A percentile compares a stretch with the other conserved stretches of the same genome.
Conservation (phyloP, 2,113 vertebrate genomes). For the Passer domesticus region DNA sequence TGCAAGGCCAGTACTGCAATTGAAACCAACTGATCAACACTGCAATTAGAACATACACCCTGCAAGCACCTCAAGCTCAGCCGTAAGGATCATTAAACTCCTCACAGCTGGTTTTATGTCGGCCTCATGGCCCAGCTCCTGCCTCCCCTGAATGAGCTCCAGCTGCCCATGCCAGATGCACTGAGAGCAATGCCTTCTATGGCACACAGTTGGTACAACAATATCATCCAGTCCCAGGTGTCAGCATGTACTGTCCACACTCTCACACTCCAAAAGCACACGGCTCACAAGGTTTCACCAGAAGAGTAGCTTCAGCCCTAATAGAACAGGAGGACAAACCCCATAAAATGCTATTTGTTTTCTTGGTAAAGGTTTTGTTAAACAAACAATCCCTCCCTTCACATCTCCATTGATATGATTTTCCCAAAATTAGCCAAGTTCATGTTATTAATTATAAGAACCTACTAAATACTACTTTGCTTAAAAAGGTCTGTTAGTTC, state of each 20-base stretch:
- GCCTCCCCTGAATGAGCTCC: neutral
- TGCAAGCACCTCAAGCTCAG: neutral
- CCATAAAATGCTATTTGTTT: neutral
- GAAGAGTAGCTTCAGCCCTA: neutral
- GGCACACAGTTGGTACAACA: neutral
- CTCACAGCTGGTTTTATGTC: neutral
- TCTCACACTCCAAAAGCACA: neutral
- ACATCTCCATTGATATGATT: neutral
- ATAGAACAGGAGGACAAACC: neutral
- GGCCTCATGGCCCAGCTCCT: neutral
- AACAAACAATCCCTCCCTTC: accelerated
- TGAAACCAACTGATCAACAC: neutral
- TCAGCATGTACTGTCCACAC: neutral
- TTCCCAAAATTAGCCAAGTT: neutral
- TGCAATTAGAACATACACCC: neutral
- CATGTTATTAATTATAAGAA: neutral
- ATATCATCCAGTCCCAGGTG: neutral
- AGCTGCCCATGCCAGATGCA: neutral
- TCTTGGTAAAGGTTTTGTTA: neutral
- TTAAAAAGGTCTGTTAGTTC: neutral
- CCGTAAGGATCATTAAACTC: neutral
- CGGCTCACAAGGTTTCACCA: neutral
- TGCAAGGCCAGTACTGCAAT: neutral
- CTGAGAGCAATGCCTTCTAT: neutral
- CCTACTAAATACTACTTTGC: neutral